phyloP scores from a whole-genome alignment of 2,797 vertebrate species.

The Acanthis flammea region DNA sequence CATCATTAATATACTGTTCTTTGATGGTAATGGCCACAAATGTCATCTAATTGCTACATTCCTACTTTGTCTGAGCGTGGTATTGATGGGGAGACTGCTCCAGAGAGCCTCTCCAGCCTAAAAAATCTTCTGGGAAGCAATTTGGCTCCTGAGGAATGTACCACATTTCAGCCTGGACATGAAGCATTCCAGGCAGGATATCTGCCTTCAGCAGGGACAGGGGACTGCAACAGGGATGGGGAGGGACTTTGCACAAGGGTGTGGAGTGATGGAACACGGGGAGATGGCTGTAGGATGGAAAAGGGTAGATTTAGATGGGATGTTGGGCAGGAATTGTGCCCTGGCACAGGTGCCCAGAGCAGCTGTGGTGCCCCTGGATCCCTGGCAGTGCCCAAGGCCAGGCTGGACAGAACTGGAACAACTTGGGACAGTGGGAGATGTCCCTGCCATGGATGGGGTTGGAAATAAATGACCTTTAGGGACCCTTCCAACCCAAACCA shows the following conservation, averaged over 20 bases:
- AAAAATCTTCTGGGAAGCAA: conserved; percentile 38
- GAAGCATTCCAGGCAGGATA: background rate
- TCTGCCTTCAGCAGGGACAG: background rate
- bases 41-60: conserved; percentile 48
- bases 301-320: background rate
- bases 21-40: conserved; percentile 63
- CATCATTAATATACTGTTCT: conserved; percentile 60
- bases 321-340: rapidly evolving
- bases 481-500: background rate
- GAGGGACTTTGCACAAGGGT: background rate
- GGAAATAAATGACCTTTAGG: background rate
- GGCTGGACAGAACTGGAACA: rapidly evolving
- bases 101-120: background rate
- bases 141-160: conserved; percentile 1
- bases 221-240: background rate
- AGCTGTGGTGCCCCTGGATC: background rate
- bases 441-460: background rate
- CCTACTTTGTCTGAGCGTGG: background rate
- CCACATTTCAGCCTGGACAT: background rate
- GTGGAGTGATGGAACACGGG: too few relatives aligned
- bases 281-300: background rate
- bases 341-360: background rate
- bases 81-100: conserved; percentile 26
- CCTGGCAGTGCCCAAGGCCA: background rate
- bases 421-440: rapidly evolving